phyloP scores from a whole-genome alignment of 2,113 vertebrate species.

The Ailurus styani region DNA sequence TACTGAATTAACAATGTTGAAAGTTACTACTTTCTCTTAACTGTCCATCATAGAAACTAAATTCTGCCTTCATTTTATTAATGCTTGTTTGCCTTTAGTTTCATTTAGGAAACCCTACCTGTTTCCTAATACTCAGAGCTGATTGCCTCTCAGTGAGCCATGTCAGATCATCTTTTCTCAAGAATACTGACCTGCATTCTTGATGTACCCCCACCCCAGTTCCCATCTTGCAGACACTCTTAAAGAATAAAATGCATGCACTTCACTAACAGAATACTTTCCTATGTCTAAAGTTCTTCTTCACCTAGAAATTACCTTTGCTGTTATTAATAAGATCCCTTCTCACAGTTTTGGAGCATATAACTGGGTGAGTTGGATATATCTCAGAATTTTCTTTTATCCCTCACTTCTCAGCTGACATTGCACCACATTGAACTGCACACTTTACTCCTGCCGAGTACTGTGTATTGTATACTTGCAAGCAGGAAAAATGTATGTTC shows the following conservation, averaged over 20 bases:
- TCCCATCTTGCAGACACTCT: constrained; percentile 66
- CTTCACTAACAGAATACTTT: constrained; percentile 73
- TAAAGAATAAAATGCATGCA: constrained; percentile 68
- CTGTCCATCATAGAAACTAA: constrained; percentile 65
- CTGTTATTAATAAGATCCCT: constrained; percentile 72
- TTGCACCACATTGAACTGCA: constrained; percentile 72
- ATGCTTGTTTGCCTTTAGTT: constrained; percentile 69
- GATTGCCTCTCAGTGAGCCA: constrained; percentile 57
- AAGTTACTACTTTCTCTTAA: constrained; percentile 63
- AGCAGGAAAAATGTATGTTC: constrained; percentile 74
- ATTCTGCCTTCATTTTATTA: constrained; percentile 71
- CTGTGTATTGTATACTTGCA: constrained; percentile 68
- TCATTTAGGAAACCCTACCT: constrained; percentile 67
- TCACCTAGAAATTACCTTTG: constrained; percentile 75
- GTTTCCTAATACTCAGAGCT: constrained; percentile 68
- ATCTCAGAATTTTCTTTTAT: constrained; percentile 65
- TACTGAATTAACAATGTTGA: constrained; percentile 49
- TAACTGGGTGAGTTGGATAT: constrained; percentile 74
- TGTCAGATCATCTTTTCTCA: constrained; percentile 66
- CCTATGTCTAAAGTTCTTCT: constrained; percentile 72
- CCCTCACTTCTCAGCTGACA: constrained; percentile 74
- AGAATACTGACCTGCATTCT: constrained; percentile 74
- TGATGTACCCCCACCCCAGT: constrained; percentile 49
- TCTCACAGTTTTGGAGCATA: constrained; percentile 73
- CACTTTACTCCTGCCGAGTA: constrained; percentile 71